Evolutionary conservation across 2,888 invertebrate genomes (phyloP), one percentile per base, ranked within the genome.

Genomic region (Arctia plantaginis): DNA sequence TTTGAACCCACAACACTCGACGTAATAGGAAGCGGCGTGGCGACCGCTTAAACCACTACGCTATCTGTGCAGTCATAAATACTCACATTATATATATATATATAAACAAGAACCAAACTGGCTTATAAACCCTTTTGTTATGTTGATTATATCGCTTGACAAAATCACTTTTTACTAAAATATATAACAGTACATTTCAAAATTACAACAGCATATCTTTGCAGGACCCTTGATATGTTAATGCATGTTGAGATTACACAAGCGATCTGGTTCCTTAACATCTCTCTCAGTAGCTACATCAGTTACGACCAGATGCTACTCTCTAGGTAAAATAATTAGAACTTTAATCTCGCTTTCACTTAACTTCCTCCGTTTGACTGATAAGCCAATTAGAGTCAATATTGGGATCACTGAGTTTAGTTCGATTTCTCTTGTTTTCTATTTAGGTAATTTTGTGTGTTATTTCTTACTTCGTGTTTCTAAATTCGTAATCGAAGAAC

Each of bases 271-370:
- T 80, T 87, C 88, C 89, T 89, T 89, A 90, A 91, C 90, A 91
- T 90, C 85, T 79, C 81, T 77, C 85, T 81, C 83, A 85, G 86
- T 86, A 84, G 86, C 90, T 87, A 89, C 90, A 90, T 91, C 89
- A 85, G 85, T 84, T 86, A 82, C 78, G 82, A 84, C 90, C 92
- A 91, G 91, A 90, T 91, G 92, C 82, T 86, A 85, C 89, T 85
- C 78, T 71, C 76, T 88, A 90, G 88, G 90, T 91, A 89, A 91
- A 87, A 88, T 91, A 91, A 90, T 83, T 90, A 86, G 85, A 77
- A 79, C 77, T 79, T 77, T 77, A 75, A 74, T 81, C 76, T 71
- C 75, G 76, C 55, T 66, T 73, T 79, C 72, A 81, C 81, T 87
- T 83, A 83, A 79, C 75, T 75, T 64, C 77, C 59, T 27, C 72